These are phyloP conservation scores for Phalacrocorax brasilianus DNA, from an alignment of 2,113 vertebrate species.

Conservation along the genomic window DNA sequence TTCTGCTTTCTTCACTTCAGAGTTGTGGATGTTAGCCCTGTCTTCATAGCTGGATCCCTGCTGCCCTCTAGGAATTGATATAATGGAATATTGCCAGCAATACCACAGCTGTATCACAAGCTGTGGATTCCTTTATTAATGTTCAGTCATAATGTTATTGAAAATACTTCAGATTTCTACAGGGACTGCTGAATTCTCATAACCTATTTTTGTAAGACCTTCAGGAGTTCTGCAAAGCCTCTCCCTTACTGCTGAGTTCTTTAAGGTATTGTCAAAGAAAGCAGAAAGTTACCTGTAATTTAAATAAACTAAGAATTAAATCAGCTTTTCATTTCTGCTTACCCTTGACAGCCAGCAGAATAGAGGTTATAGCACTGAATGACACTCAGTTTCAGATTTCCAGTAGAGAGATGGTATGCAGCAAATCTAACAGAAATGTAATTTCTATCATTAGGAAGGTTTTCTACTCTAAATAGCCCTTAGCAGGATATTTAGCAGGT, in stretches of 20 bases:
- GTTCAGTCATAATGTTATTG: neutral
- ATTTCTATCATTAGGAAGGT: neutral
- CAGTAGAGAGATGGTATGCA: neutral
- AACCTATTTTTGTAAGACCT: neutral
- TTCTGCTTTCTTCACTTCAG: neutral
- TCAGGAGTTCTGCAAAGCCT: neutral
- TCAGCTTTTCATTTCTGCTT: neutral
- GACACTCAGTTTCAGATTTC: neutral
- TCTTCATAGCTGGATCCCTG: neutral
- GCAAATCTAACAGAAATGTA: neutral
- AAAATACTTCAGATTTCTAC: constrained; percentile 2
- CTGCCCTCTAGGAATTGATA: constrained; percentile 46
- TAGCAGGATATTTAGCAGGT: neutral
- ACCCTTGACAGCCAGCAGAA: neutral
- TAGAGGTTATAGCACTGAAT: neutral
- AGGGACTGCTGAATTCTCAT: neutral
- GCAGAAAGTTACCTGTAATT: neutral
- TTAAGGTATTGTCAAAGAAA: neutral
- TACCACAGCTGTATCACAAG: neutral
- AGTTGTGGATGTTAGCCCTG: neutral
- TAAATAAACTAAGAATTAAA: constrained; percentile 5
- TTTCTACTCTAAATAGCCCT: neutral
- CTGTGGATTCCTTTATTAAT: constrained; percentile 1
- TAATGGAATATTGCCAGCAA: neutral
- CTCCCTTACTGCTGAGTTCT: neutral